Conservation (phyloP, 2,113 vertebrate genomes). For the Brachyhypopomus occidentalis region DNA sequence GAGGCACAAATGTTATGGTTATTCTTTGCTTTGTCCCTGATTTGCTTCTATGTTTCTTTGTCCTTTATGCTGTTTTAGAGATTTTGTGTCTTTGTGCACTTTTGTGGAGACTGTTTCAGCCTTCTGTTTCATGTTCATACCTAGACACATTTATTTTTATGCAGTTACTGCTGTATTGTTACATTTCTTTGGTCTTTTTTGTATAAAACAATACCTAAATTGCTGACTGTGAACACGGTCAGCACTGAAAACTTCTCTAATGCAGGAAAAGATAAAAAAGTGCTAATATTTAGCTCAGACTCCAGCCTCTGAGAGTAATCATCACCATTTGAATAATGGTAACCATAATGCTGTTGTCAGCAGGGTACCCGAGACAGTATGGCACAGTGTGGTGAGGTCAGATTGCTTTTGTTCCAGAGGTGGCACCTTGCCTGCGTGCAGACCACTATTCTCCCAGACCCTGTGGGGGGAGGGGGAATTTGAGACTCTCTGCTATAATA, state of each 20-base stretch:
- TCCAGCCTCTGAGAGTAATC: not conserved
- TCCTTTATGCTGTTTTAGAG: not conserved
- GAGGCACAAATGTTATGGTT: too few species aligned
- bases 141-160: not conserved
- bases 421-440: not conserved
- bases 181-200: not conserved
- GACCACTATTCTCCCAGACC: slow-evolving; percentile 51
- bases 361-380: not conserved
- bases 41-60: not conserved
- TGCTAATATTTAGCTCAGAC: not conserved
- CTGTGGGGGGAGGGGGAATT: slow-evolving; percentile 60
- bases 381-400: slow-evolving; percentile 8
- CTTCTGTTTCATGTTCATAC: not conserved
- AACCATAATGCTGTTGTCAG: not conserved
- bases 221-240: not conserved
- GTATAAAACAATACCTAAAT: not conserved
- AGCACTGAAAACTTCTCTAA: not conserved
- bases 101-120: not conserved
- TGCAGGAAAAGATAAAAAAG: not conserved
- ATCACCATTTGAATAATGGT: not conserved
- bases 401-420: slow-evolving; percentile 13
- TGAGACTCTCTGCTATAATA: slow-evolving; percentile 58
- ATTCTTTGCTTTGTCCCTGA: too few species aligned
- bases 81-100: not conserved
- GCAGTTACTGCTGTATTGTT: too few species aligned